Conservation (phyloP, 2,797 vertebrate genomes). For the Dryobates pubescens region DNA sequence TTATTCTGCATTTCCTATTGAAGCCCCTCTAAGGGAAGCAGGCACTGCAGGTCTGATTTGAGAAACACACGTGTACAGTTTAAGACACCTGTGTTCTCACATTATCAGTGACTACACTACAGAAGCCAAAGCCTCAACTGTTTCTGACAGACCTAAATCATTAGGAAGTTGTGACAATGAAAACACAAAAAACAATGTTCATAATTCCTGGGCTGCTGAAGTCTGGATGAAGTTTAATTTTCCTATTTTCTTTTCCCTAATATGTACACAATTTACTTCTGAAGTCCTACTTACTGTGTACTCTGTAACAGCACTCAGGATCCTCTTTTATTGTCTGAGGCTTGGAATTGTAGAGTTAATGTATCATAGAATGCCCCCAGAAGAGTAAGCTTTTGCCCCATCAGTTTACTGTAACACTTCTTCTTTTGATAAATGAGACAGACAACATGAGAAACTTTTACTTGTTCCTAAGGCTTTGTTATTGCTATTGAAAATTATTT, state of each 20-base stretch:
- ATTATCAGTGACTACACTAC: neutral
- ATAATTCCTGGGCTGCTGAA: neutral
- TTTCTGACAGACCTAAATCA: neutral
- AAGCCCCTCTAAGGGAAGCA: neutral
- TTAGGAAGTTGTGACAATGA: neutral
- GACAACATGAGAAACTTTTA: neutral
- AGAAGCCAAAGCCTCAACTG: neutral
- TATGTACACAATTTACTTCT: neutral
- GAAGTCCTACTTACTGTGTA: neutral
- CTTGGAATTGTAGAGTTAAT: neutral
- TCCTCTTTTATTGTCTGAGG: neutral
- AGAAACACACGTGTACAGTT: fast-evolving
- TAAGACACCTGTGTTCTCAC: neutral
- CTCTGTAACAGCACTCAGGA: neutral
- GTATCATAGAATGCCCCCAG: neutral
- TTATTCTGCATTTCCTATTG: neutral
- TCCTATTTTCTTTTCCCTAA: slow-evolving; percentile 1
- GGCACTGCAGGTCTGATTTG: neutral
- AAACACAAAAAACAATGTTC: neutral
- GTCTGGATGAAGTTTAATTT: neutral
- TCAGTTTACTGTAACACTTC: neutral
- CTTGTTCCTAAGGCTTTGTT: neutral
- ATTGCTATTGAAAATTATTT: slow-evolving; percentile 16
- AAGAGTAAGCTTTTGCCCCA: neutral
- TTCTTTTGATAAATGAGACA: slow-evolving; percentile 21